Evolutionary conservation across 2,113 vertebrate genomes (phyloP).

Genomic region (Corythornis cristatus): DNA sequence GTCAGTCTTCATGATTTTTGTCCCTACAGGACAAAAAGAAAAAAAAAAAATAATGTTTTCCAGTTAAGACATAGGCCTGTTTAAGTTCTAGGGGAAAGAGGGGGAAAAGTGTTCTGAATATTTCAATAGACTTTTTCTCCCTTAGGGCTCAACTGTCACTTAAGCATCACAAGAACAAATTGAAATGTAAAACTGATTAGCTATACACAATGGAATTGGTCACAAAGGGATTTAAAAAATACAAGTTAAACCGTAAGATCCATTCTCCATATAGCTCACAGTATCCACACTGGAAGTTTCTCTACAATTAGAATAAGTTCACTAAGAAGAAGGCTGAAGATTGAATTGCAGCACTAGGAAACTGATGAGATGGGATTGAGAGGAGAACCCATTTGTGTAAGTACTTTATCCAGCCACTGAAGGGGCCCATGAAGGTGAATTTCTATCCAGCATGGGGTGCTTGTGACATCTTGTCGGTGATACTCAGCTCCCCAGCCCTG

Average conservation of each 20-base stretch:
- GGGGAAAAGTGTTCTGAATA: conserved; percentile 50
- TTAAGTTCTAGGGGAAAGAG: conserved; percentile 64
- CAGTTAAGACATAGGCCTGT: conserved; percentile 66
- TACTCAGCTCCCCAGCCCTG: conserved; percentile 98
- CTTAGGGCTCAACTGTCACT: conserved; percentile 60
- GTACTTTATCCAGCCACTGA: conserved; percentile 99
- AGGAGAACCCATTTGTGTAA: conserved; percentile 97
- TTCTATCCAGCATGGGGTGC: conserved; percentile 98
- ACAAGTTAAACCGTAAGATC: conserved; percentile 65
- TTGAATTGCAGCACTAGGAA: conserved; percentile 86
- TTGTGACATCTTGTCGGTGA: conserved; percentile 96
- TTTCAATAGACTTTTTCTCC: conserved; percentile 58
- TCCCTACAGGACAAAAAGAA: conserved; percentile 32
- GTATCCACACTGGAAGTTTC: conserved; percentile 77
- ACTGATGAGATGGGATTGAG: conserved; percentile 98
- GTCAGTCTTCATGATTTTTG: conserved; percentile 50
- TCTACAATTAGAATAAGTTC: conserved; percentile 79
- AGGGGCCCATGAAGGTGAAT: conserved; percentile 97
- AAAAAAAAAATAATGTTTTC: not conserved
- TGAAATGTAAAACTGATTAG: conserved; percentile 74
- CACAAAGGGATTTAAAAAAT: conserved; percentile 68
- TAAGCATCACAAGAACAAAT: conserved; percentile 68
- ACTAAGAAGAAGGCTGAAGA: conserved; percentile 61
- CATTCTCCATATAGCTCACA: conserved; percentile 78
- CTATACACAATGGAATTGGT: conserved; percentile 81